Base-by-base conservation (phyloP, 2,797 vertebrate genomes). In the Cossypha dichroa region DNA sequence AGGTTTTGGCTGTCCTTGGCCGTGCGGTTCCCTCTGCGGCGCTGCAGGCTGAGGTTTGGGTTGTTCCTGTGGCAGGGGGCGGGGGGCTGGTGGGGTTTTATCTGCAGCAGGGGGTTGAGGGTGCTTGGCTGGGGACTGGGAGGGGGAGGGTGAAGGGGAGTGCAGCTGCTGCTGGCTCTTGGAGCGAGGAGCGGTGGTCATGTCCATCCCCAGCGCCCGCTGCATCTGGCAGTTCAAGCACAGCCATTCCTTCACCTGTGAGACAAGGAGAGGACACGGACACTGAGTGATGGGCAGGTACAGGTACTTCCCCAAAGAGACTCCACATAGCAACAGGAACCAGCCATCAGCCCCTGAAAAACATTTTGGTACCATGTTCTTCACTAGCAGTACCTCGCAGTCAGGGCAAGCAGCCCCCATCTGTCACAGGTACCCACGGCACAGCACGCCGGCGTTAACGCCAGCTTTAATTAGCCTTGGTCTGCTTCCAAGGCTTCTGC, bases 221-320 rank as follows among this genome's bases (percentile, higher is more conserved):
- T 99, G 99, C 99, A 99, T 99, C 98, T 99, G 99, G 98, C 99
- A 99, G 97, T 99, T 99, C 96, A 99, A 98, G 97, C 99, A 99
- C 75, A 99, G 98, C 99, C 99, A 99, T 97, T 99, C 99, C 93
- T 99, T 98, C 83, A 99, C 99, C 99, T 99, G 95, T 5, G 75
- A 91, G 92, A 96, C 69, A 95, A 92, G 94, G 46, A 96, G 62
- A 78, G 17, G 40, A 87, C 51, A 64, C 0, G 5, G 49, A 38
- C 49, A 52, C 68, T 93, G 69, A 96, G 78, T 0, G 1, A 60
- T 4, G 4, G 26, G 31, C 21, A 17, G 28, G 41, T 40, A 28
- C 3, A 17, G 25, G 46, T 26, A 48, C 23, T 48, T 38, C 41
- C 60, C 28, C 19, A 48, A 15, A 45, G 29, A 33, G 49, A 60